phyloP scores from a whole-genome alignment of 2,113 vertebrate genomes.

The Nothobranchius kuhntae region DNA sequence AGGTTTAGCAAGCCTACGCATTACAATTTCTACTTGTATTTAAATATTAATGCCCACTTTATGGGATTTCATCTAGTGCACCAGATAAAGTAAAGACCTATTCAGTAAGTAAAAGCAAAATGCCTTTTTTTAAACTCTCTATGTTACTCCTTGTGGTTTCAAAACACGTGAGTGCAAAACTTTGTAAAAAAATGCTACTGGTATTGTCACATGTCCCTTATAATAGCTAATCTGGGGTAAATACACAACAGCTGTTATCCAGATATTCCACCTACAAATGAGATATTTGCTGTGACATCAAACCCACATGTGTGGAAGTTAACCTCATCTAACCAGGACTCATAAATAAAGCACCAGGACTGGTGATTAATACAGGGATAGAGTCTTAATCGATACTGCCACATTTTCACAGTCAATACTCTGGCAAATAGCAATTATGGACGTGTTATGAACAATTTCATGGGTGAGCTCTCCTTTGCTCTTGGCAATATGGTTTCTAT shows the following conservation, averaged over 20 bases:
- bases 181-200: not conserved
- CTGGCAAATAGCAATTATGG: conserved; percentile 75
- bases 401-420: conserved; percentile 72
- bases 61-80: not conserved
- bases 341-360: conserved; percentile 30
- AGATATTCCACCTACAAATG: conserved; percentile 17
- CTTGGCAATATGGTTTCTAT: conserved; percentile 66
- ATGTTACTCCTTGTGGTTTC: no score
- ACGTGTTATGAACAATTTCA: conserved; percentile 79
- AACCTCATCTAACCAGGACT: conserved; percentile 15
- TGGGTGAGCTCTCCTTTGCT: conserved; percentile 69
- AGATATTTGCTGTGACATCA: conserved; percentile 43
- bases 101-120: not conserved
- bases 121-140: not conserved
- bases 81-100: not conserved
- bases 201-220: not conserved
- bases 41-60: no score
- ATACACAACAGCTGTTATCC: conserved; percentile 15
- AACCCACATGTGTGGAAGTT: conserved; percentile 19
- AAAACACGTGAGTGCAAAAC: no score
- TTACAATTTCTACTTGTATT: no score
- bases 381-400: conserved; percentile 57
- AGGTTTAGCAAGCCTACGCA: no score
- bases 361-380: conserved; percentile 63
- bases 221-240: conserved; percentile 18